Percentiles rank a stretch among this genome's conserved stretches.
Conservation (phyloP, 1,140 invertebrate genomes). For the Araneus ventricosus region DNA sequence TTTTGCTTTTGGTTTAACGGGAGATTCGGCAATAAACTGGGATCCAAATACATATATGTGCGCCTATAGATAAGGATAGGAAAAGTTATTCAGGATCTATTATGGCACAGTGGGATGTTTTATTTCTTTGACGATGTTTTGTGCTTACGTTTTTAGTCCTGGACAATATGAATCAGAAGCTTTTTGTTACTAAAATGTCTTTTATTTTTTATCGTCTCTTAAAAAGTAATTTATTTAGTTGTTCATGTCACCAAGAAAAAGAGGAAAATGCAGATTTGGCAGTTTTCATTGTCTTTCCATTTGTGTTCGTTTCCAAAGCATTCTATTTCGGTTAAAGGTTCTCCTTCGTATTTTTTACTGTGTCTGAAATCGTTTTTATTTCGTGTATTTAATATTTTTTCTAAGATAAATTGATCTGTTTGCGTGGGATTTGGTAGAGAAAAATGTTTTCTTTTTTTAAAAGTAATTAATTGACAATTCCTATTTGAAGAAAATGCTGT, state of each 20-base stretch:
- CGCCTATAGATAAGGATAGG: conserved; percentile 34
- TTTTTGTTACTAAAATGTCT: neutral
- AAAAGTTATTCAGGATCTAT: neutral
- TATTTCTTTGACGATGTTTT: conserved; percentile 23
- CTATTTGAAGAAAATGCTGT: no score
- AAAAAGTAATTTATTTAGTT: neutral
- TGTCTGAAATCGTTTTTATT: neutral
- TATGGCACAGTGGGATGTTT: neutral
- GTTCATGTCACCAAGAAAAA: neutral
- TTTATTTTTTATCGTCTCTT: neutral
- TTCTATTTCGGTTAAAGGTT: neutral
- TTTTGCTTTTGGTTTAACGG: neutral
- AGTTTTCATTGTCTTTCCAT: neutral
- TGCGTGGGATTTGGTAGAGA: no score
- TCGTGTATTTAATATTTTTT: neutral
- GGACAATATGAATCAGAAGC: neutral
- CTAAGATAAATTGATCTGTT: no score
- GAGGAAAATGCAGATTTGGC: neutral
- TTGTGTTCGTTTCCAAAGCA: neutral
- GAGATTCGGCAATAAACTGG: conserved; percentile 18
- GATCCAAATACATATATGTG: conserved; percentile 30
- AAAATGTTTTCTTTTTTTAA: no score
- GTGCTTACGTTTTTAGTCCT: conserved; percentile 15
- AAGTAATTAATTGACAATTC: no score
- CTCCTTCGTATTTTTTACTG: neutral